A percentile compares a stretch with the other conserved stretches of the same genome.
Conservation (phyloP, 2,113 vertebrate genomes). For the Atractosteus spatula region DNA sequence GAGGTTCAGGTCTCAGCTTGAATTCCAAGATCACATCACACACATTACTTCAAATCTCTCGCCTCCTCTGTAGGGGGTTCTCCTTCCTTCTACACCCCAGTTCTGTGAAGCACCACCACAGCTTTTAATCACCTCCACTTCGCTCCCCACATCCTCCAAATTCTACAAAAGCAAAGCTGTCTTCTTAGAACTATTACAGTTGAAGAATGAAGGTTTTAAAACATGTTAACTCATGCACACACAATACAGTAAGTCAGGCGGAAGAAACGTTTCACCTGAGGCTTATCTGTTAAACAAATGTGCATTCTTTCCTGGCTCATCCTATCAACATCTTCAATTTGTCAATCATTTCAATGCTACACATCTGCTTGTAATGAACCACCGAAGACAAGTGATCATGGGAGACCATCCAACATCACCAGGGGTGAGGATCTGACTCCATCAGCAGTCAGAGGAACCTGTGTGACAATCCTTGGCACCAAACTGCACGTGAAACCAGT, state of each 20-base stretch:
- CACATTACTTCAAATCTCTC: neutral
- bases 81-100: neutral
- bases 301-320: constrained; percentile 36
- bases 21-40: too few species aligned
- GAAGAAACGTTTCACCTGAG: constrained; percentile 45
- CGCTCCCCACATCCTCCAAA: neutral
- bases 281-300: constrained; percentile 50
- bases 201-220: constrained; percentile 39
- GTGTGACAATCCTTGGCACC: too few species aligned
- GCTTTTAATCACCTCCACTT: too few species aligned
- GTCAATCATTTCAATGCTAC: constrained; percentile 29
- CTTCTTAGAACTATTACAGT: too few species aligned
- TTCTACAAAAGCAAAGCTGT: too few species aligned
- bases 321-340: constrained; percentile 49
- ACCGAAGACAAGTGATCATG: constrained; percentile 5
- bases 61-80: neutral
- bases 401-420: neutral
- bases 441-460: too few species aligned
- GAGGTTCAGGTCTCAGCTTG: too few species aligned
- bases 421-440: neutral
- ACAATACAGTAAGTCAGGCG: constrained; percentile 48
- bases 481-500: too few species aligned
- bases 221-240: constrained; percentile 44
- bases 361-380: neutral
- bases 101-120: too few species aligned